A percentile compares a stretch with the other conserved stretches of the same genome.
These are phyloP conservation scores for Caenorhabditis elegans DNA, from an alignment of 1,140 invertebrate species.

Conservation along the genomic window DNA sequence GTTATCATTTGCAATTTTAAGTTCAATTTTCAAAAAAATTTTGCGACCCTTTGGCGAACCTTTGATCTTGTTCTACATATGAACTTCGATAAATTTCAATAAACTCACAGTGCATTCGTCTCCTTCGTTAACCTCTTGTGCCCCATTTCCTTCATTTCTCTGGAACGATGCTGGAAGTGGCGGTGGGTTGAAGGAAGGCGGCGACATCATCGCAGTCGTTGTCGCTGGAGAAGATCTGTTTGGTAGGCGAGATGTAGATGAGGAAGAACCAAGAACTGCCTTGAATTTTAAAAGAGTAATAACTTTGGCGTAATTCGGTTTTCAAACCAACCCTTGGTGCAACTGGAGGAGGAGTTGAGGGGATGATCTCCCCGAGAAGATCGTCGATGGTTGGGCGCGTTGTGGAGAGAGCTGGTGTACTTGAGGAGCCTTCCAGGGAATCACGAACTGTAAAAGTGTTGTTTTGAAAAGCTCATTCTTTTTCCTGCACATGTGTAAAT, in stretches of 20 bases:
- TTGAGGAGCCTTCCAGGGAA: neutral
- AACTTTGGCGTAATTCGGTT: too few species aligned
- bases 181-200: conserved; percentile 42
- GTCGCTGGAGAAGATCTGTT: conserved; percentile 19
- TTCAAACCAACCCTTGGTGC: neutral
- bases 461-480: too few species aligned
- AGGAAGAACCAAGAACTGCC: neutral
- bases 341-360: neutral
- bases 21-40: too few species aligned
- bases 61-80: too few species aligned
- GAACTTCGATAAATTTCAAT: too few species aligned
- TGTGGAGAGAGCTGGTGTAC: neutral
- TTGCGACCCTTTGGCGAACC: too few species aligned
- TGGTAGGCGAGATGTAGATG: conserved; percentile 39
- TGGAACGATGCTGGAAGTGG: conserved; percentile 28
- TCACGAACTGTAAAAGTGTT: neutral
- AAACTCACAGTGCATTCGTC: conserved; percentile 77
- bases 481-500: too few species aligned
- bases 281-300: neutral
- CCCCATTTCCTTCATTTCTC: neutral
- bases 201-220: conserved; percentile 35
- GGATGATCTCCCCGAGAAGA: neutral
- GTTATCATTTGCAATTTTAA: too few species aligned
- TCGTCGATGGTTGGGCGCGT: conserved; percentile 2
- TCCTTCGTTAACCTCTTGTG: conserved; percentile 17